phyloP scores from a whole-genome alignment of 2,797 vertebrate species.

The Darevskia mixta region DNA sequence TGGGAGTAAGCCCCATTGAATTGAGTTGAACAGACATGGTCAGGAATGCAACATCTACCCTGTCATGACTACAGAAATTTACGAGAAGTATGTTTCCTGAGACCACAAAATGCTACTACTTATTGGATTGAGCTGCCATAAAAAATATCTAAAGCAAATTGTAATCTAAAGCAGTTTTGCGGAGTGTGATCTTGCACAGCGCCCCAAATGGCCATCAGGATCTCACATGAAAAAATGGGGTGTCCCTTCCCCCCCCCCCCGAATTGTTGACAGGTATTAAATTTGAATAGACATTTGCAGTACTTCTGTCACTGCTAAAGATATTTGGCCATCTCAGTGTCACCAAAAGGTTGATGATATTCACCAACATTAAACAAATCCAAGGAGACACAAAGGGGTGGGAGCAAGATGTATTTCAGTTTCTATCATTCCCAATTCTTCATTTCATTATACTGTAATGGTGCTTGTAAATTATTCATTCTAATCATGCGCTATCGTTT shows the following conservation, averaged over 20 bases:
- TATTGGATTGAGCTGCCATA: background rate
- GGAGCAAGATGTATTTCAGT: background rate
- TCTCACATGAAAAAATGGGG: too few relatives aligned
- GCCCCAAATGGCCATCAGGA: too few relatives aligned
- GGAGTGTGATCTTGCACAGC: background rate
- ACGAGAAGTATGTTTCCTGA: background rate
- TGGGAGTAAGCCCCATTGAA: too few relatives aligned
- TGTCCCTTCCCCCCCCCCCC: too few relatives aligned
- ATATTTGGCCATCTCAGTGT: background rate
- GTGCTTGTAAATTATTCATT: constrained; percentile 51
- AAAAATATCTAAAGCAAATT: background rate
- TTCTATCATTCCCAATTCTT: constrained; percentile 23
- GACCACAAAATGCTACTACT: background rate
- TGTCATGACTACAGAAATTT: background rate
- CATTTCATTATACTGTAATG: constrained; percentile 16
- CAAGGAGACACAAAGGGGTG: constrained; percentile 12
- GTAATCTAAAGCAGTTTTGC: background rate
- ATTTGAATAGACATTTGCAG: background rate
- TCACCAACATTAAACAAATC: constrained; percentile 7
- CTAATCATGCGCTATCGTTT: constrained; percentile 47
- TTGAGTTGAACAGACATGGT: background rate
- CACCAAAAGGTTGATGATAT: background rate
- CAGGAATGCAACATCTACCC: background rate
- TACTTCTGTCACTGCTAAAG: background rate
- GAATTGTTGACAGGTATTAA: too few relatives aligned